Evolutionary conservation across 2,797 vertebrate species (phyloP), one percentile per base, ranked within the genome.

Genomic region (Mormyrus hasselquistii): DNA sequence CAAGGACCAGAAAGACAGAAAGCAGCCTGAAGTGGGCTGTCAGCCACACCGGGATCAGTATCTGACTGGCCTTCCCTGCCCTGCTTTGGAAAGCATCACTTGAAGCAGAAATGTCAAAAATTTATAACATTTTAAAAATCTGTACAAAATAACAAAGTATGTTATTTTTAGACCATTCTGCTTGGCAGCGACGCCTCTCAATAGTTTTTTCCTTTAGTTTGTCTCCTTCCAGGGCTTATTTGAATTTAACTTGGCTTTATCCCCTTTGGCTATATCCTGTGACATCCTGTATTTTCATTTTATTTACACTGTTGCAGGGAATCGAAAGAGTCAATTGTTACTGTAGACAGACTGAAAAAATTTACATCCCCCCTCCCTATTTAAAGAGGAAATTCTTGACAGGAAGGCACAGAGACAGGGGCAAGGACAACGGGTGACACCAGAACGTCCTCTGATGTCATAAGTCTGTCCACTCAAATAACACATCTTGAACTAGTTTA

Each of bases 21-120:
- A 34, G 29, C 29, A 34, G 29, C 29, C 29, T 34, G 29, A 34
- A 34, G 29, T 34, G 29, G 29, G 29, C 29, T 34, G 29, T 34
- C 29, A 34, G 29, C 29, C 29, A 34, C 29, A 1, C 29, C 29
- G 0, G 38, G 38, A n/a, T 79, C 16, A 79, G 4, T 3, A n/a
- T 79, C 16, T 19, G 16, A 41, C 34, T 41, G 34, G 4, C 38
- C 38, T 44, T 19, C 38, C 73, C 73, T 41, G 73, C 14, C 12
- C 34, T 9, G 38, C 73, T 79, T 44, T 79, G 38, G 38, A 44
- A 19, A 79, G 62, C 73, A 79, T 44, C 34, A 79, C 38, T 19
- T 79, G 73, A 79, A 79, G 34, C 34, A 79, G 73, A 79, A 79
- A 79, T 79, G 73, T 44, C 19, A 79, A 73, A 38, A 73, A 73